phyloP scores from a whole-genome alignment of 37 sponge, comb jelly and placozoan species.

The Halisarca cf. caerulea region DNA sequence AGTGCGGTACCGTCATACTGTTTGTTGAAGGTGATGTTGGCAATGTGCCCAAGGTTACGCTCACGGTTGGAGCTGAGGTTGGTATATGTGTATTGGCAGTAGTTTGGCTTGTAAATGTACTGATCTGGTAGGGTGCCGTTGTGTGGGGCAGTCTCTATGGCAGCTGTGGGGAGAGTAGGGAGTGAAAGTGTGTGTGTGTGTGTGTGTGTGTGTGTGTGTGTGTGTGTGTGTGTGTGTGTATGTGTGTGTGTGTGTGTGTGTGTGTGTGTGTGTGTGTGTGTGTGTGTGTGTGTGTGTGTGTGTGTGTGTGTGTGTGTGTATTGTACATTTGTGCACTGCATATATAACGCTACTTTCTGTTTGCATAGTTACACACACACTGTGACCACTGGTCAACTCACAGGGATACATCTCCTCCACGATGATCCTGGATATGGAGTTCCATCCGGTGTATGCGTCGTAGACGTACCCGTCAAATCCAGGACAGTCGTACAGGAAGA shows the following conservation, averaged over 20 bases:
- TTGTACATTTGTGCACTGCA: no score
- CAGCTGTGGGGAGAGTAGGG: background rate
- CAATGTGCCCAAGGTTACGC: slow-evolving; percentile 55
- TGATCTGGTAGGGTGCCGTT: background rate
- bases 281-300: no score
- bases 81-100: slow-evolving; percentile 59
- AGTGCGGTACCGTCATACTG: slow-evolving; percentile 46
- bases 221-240: no score
- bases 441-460: slow-evolving; percentile 76
- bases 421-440: slow-evolving; percentile 58
- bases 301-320: no score
- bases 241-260: no score
- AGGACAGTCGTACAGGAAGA: slow-evolving; percentile 52
- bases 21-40: slow-evolving; percentile 36
- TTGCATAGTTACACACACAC: no score
- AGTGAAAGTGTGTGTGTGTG: background rate
- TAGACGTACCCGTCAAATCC: slow-evolving; percentile 55
- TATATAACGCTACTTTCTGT: no score
- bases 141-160: background rate
- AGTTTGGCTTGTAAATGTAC: slow-evolving; percentile 52
- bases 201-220: background rate
- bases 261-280: no score
- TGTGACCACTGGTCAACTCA: slow-evolving; percentile 7
- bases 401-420: slow-evolving; percentile 56
- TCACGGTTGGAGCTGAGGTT: slow-evolving; percentile 44